Conservation (phyloP, 2,113 vertebrate genomes). For the Laterallus jamaicensis region DNA sequence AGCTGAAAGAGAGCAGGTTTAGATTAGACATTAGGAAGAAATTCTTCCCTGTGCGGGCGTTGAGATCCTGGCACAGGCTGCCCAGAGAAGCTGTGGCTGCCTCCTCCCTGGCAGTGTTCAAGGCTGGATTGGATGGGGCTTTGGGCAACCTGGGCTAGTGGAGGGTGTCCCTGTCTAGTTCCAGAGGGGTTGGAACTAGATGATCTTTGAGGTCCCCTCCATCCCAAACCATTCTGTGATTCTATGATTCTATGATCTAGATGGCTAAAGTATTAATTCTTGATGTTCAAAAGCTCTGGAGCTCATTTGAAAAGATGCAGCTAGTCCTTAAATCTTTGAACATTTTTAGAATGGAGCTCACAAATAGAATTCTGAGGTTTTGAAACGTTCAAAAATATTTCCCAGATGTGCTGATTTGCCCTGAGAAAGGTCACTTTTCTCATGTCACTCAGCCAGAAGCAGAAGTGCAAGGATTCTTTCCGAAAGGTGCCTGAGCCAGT, state of each 20-base stretch:
- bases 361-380: background rate
- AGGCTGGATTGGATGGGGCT: too few relatives aligned
- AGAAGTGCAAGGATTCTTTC: background rate
- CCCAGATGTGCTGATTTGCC: background rate
- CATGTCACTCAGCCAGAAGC: background rate
- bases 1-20: too few relatives aligned
- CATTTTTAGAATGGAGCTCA: background rate
- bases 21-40: too few relatives aligned
- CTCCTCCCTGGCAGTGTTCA: too few relatives aligned
- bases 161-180: too few relatives aligned
- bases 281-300: background rate
- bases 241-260: background rate
- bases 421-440: background rate
- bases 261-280: background rate
- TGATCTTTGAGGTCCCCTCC: too few relatives aligned
- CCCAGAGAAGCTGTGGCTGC: too few relatives aligned
- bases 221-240: too few relatives aligned
- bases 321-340: background rate
- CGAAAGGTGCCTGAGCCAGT: background rate
- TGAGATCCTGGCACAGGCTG: too few relatives aligned
- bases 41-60: too few relatives aligned
- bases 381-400: background rate
- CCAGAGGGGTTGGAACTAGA: too few relatives aligned
- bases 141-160: too few relatives aligned
- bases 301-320: background rate